Conservation (phyloP, 2,113 vertebrate species). For the Oryzias woworae region DNA sequence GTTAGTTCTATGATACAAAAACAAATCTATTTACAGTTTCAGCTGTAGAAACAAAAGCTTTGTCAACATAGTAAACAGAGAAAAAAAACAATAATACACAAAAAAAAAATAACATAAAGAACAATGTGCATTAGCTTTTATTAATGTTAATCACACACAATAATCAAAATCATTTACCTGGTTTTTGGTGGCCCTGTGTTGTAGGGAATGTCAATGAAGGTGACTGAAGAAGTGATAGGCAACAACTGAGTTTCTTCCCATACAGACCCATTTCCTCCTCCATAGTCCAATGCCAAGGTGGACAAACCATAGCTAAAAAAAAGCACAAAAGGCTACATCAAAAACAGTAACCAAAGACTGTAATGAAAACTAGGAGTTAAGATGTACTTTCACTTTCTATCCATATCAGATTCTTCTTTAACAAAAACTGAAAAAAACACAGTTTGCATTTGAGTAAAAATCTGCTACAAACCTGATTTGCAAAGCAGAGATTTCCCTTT, state of each 20-base stretch:
- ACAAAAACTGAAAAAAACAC: not conserved
- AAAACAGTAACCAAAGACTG: not conserved
- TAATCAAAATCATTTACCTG: conserved; percentile 73
- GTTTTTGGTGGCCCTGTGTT: conserved; percentile 72
- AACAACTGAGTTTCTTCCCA: conserved; percentile 76
- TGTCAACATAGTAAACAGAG: too few relatives aligned
- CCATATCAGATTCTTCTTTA: not conserved
- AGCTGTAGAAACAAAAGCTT: too few relatives aligned
- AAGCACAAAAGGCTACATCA: not conserved
- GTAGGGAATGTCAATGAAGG: conserved; percentile 83
- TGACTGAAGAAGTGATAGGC: conserved; percentile 83
- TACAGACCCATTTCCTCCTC: conserved; percentile 55
- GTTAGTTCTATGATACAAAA: too few relatives aligned
- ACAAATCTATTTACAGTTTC: too few relatives aligned
- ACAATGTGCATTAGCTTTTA: too few relatives aligned
- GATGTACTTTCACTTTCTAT: not conserved
- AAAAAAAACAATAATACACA: too few relatives aligned
- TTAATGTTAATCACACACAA: too few relatives aligned
- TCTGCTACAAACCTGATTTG: conserved; percentile 80
- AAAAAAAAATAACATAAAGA: too few relatives aligned
- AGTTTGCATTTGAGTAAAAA: conserved; percentile 1
- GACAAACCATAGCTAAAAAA: conserved; percentile 77
- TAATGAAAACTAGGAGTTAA: not conserved
- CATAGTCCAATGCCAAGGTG: conserved; percentile 83
- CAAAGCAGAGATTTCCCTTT: conserved; percentile 78